phyloP scores from a whole-genome alignment of 2,888 invertebrate genomes.

The Keiferia lycopersicella region DNA sequence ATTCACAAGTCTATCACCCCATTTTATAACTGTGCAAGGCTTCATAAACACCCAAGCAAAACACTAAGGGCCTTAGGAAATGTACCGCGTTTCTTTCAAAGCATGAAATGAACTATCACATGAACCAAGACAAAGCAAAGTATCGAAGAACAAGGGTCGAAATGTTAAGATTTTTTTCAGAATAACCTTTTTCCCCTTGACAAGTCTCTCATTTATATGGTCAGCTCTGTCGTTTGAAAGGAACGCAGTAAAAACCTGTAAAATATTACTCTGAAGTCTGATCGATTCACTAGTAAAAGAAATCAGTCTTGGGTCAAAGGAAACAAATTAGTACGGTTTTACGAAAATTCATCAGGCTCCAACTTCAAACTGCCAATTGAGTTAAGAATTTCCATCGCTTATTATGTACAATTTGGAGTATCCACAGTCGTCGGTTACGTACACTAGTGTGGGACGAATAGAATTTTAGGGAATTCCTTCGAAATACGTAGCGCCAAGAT shows the following conservation, averaged over 20 bases:
- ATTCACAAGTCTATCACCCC: constrained; percentile 26
- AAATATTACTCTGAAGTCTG: constrained; percentile 47
- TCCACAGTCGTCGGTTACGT: constrained; percentile 34
- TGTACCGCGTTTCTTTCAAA: no score
- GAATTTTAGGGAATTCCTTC: constrained; percentile 56
- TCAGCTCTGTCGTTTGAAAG: no score
- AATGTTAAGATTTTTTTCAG: no score
- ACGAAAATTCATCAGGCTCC: constrained; percentile 50
- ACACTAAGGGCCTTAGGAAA: not conserved
- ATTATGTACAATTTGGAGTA: constrained; percentile 40
- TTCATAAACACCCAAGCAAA: constrained; percentile 28
- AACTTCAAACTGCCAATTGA: constrained; percentile 41
- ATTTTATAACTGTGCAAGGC: constrained; percentile 36
- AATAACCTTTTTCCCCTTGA: no score
- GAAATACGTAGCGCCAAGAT: constrained; percentile 14
- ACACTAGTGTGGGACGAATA: constrained; percentile 33
- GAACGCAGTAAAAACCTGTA: constrained; percentile 29
- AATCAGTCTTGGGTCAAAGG: constrained; percentile 75
- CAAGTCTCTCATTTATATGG: no score
- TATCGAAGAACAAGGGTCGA: no score
- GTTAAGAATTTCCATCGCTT: constrained; percentile 42
- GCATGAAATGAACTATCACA: no score
- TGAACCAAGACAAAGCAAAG: no score
- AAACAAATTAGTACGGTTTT: constrained; percentile 59
- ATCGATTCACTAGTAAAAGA: constrained; percentile 58